Base-by-base conservation (phyloP, 2,797 vertebrate species). In the Xiphorhynchus erythropygius region DNA sequence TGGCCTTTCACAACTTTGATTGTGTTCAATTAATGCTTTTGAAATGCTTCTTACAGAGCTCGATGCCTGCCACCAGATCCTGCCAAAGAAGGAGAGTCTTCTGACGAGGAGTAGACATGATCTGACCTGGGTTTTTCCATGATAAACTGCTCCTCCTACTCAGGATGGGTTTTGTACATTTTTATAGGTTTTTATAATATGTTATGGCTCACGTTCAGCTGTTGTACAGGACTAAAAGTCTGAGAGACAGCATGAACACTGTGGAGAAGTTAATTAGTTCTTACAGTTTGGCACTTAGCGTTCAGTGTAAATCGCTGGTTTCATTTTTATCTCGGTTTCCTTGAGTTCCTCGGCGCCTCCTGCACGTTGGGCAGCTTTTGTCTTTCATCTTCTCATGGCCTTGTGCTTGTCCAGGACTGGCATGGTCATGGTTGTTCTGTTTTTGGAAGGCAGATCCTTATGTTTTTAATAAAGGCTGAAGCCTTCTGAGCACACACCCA, bases 41-140 rank as follows among this genome's bases (percentile, higher is more conserved):
- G 64, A 86, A 56, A 56, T 13, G 13, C 17, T 47, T 82, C 83
- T 87, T 65, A 35, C 94, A 98, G 98, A 94, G 55, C 91, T 64
- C 9, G 27, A n/a, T 76, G 92, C 70, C 87, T 97, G 90, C 89
- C 95, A 76, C 90, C 84, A 57, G 96, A 94, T 82, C 68, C 97
- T 47, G 69, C 70, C 4, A 90, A 97, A 82, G 96, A 96, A 3
- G 87, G 79, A 1, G n/a, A 75, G 10, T 88, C 75, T 64, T 92
- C 62, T 18, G 82, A 70, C 30, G 63, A 96, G 75, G 71, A 96
- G 59, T 69, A 95, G 50, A 44, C 1, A 1, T 35, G 67, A 74
- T 32, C 74, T n/a, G 35, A 41, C 44, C 32, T 74, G 14, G 0
- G 18, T 69, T 94, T 44, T 63, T 64, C 35, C 35, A 33, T 57